A percentile compares a stretch with the other conserved stretches of the same genome.
Conservation (phyloP, 2,113 vertebrate species). For the Esox niger region DNA sequence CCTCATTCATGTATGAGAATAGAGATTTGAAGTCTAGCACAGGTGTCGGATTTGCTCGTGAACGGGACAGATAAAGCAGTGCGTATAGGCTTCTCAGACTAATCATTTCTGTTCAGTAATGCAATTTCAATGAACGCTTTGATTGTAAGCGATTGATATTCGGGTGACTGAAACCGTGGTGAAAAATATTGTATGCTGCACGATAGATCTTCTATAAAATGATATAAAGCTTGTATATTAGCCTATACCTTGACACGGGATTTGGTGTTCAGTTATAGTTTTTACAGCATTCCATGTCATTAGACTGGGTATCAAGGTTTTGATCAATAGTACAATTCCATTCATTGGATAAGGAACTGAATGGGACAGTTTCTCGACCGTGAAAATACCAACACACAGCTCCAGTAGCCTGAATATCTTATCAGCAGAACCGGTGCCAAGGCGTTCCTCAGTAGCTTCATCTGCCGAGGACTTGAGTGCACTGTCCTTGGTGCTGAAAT, state of each 20-base stretch:
- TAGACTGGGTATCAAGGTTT: not conserved
- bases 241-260: too few species aligned
- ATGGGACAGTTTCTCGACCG: not conserved
- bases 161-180: not conserved
- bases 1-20: not conserved
- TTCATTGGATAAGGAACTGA: not conserved
- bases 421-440: not conserved
- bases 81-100: not conserved
- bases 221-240: not conserved
- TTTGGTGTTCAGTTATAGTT: not conserved
- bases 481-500: constrained; percentile 71
- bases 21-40: constrained; percentile 1
- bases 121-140: not conserved
- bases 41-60: not conserved
- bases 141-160: not conserved
- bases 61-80: not conserved
- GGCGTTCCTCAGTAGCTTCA: not conserved
- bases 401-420: constrained; percentile 9
- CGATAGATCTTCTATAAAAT: not conserved
- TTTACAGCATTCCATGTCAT: not conserved
- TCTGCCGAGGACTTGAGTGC: constrained; percentile 31
- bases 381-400: not conserved
- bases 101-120: not conserved
- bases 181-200: not conserved
- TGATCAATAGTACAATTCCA: not conserved